Evolutionary conservation across 2,888 invertebrate species (phyloP), one percentile per base, ranked within the genome.

Genomic region (Cryptocheilus praepositus): DNA sequence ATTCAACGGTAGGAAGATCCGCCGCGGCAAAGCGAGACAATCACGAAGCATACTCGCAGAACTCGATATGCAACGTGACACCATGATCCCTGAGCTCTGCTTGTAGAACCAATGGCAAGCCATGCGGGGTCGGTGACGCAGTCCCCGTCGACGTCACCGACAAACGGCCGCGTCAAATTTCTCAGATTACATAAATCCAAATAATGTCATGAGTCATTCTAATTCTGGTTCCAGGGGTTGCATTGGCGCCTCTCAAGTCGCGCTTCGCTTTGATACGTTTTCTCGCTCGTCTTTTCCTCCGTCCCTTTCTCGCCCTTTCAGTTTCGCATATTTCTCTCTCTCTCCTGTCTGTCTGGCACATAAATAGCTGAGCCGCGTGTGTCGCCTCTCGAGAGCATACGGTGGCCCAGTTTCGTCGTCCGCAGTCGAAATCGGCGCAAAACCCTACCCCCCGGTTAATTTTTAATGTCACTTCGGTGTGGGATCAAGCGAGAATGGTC

Each of bases 131-230:
- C 58, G 21, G 55, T 71, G 66, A 70, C 56, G 64, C 68, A 60
- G 57, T 44, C 59, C 60, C 67, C 36, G 45, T 44, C 56, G 52
- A 64, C 66, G 66, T 70, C 73, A 71, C 64, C 63, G 70, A 19
- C 66, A 64, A n/a, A 25, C 58, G 64, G 46, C 57, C 64, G 74
- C 74, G 70, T 70, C 71, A 74, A 79, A 81, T 82, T 74, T 81
- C 81, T 80, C 80, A 70, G 75, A 81, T 82, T 82, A 81, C 81
- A 80, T 80, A 81, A 81, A 77, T 75, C 74, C 71, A 68, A 79
- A 77, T 79, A 79, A 77, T 76, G 73, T 60, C 44, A 55, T 77
- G 76, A 77, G 64, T 78, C 76, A 78, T 77, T 79, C 79, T 78
- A 79, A 79, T 79, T 79, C 73, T 71, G 78, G 69, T 67, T 52